These are phyloP conservation scores for Tetramorium bicarinatum DNA, from an alignment of 2,888 invertebrate genomes.

Conservation along the genomic window DNA sequence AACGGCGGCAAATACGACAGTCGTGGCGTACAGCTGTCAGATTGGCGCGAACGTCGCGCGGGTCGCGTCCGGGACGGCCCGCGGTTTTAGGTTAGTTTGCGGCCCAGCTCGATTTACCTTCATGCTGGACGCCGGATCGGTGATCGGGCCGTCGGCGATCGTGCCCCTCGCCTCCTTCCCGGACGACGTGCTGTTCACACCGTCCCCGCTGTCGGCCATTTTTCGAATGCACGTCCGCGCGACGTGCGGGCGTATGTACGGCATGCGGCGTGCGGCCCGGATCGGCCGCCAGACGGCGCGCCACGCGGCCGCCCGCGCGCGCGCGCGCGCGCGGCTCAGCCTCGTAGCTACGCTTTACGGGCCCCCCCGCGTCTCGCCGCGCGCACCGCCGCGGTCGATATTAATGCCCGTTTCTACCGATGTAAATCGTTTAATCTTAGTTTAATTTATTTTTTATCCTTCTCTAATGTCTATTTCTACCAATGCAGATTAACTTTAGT, in stretches of 20 bases:
- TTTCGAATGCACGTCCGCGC: slow-evolving; percentile 75
- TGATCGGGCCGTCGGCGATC: slow-evolving; percentile 92
- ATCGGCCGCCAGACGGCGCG: slow-evolving; percentile 58
- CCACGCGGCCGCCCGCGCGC: slow-evolving; percentile 36
- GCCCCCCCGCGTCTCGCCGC: too few relatives aligned
- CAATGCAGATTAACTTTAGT: too few relatives aligned
- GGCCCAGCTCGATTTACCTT: slow-evolving; percentile 86
- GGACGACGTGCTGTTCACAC: slow-evolving; percentile 79
- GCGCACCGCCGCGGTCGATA: too few relatives aligned
- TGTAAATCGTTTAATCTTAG: too few relatives aligned
- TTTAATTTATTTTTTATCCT: too few relatives aligned
- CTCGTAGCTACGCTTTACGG: not conserved
- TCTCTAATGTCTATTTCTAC: too few relatives aligned
- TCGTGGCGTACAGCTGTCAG: slow-evolving; percentile 41
- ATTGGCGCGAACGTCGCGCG: slow-evolving; percentile 23
- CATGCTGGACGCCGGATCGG: slow-evolving; percentile 91
- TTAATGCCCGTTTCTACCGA: too few relatives aligned
- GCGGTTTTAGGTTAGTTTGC: not conserved
- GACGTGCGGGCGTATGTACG: slow-evolving; percentile 9
- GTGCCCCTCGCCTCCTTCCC: slow-evolving; percentile 84
- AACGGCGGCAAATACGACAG: slow-evolving; percentile 70
- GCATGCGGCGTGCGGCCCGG: not conserved
- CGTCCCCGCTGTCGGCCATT: slow-evolving; percentile 85
- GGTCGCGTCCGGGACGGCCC: not conserved
- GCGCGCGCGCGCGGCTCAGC: slow-evolving; percentile 37